phyloP scores from a whole-genome alignment of 2,113 vertebrate species.

The Tautogolabrus adspersus region DNA sequence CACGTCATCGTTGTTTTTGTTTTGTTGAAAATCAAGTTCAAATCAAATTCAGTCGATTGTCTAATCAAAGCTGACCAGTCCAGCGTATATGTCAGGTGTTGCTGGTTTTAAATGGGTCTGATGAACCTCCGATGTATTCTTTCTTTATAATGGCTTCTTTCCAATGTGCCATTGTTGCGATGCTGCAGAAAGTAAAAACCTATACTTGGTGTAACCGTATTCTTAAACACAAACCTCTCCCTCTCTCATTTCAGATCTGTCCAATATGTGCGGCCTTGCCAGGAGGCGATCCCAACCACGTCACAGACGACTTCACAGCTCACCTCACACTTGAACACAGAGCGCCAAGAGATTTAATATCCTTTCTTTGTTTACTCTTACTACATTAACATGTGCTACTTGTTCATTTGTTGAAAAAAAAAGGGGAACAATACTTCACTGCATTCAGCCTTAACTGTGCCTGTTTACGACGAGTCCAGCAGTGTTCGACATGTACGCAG shows the following conservation, averaged over 20 bases:
- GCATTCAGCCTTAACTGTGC: conserved; percentile 84
- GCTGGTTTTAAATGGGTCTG: too few relatives aligned
- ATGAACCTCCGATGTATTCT: too few relatives aligned
- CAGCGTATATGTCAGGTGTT: too few relatives aligned
- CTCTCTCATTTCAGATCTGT: conserved; percentile 91
- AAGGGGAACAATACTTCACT: neutral
- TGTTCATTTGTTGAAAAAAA: neutral
- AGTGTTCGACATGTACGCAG: conserved; percentile 98
- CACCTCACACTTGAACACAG: conserved; percentile 99
- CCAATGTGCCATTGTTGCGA: too few relatives aligned
- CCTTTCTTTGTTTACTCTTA: conserved; percentile 81
- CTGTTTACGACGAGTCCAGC: conserved; percentile 93
- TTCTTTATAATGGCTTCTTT: too few relatives aligned
- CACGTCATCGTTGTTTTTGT: neutral
- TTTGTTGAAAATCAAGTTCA: too few relatives aligned
- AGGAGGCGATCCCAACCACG: conserved; percentile 98
- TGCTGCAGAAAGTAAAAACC: too few relatives aligned
- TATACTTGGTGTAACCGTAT: too few relatives aligned
- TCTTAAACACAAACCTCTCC: neutral
- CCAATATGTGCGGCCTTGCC: conserved; percentile 99
- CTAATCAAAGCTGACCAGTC: too few relatives aligned
- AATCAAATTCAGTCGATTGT: too few relatives aligned
- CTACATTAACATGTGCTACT: neutral
- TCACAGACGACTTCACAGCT: conserved; percentile 99
- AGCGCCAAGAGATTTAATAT: conserved; percentile 99